A percentile compares a stretch with the other conserved stretches of the same genome.
Conservation (phyloP, 2,113 vertebrate genomes). For the Oryzias melastigma region DNA sequence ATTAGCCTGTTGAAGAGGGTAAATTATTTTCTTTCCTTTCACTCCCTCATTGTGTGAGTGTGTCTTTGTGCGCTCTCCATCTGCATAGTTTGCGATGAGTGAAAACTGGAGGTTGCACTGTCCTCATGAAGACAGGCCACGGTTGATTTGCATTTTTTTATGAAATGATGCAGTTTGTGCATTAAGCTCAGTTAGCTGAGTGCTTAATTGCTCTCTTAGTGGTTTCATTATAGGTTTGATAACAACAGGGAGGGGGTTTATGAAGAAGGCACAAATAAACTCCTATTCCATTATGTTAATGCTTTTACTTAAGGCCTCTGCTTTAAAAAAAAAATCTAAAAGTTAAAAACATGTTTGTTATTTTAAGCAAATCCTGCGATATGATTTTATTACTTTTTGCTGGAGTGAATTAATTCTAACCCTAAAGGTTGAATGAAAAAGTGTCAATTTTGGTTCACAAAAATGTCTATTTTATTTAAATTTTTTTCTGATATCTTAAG, state of each 20-base stretch:
- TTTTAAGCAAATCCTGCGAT: no score
- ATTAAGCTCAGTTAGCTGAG: slow-evolving; percentile 32
- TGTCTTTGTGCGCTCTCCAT: slow-evolving; percentile 18
- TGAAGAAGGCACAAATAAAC: slow-evolving; percentile 11
- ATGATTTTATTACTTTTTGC: no score
- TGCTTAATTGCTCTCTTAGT: slow-evolving; percentile 52
- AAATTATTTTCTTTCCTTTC: slow-evolving; percentile 37
- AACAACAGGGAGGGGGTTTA: slow-evolving; percentile 22
- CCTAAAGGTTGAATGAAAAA: no score
- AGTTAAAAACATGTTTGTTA: not conserved
- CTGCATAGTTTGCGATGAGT: slow-evolving; percentile 33
- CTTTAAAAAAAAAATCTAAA: not conserved
- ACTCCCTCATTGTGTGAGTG: slow-evolving; percentile 1
- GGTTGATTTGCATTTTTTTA: slow-evolving; percentile 50
- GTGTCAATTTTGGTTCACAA: not conserved
- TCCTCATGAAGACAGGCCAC: slow-evolving; percentile 41
- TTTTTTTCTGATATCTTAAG: not conserved
- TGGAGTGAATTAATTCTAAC: no score
- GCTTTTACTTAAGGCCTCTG: not conserved
- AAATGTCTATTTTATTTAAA: not conserved
- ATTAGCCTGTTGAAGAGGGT: slow-evolving; percentile 38
- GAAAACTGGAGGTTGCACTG: slow-evolving; percentile 26
- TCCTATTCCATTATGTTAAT: slow-evolving; percentile 1
- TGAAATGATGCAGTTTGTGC: slow-evolving; percentile 41
- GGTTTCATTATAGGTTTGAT: slow-evolving; percentile 38